A percentile compares a stretch with the other conserved stretches of the same genome.
Conservation (phyloP, 2,888 invertebrate genomes). For the Hyposoter dolosus region DNA sequence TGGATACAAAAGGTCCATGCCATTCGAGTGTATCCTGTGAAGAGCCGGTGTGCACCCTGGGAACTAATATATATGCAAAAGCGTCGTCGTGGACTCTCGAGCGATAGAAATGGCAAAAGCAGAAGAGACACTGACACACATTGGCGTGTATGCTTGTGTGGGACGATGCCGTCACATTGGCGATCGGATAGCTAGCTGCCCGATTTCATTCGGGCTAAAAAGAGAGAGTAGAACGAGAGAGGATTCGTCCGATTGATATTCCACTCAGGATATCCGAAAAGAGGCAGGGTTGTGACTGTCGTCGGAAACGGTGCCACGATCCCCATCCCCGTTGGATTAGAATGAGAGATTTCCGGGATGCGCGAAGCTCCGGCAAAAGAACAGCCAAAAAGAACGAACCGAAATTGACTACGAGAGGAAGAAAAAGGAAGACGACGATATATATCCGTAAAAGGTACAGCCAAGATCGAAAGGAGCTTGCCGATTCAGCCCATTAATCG, state of each 20-base stretch:
- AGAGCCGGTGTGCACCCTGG: constrained; percentile 58
- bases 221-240: constrained; percentile 49
- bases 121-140: constrained; percentile 30
- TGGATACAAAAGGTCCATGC: constrained; percentile 47
- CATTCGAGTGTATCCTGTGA: constrained; percentile 22
- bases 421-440: background rate
- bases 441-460: background rate
- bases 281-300: constrained; percentile 74
- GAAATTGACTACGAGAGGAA: background rate
- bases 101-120: constrained; percentile 44
- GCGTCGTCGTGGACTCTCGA: constrained; percentile 66
- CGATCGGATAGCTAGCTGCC: constrained; percentile 40
- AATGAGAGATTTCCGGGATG: constrained; percentile 71
- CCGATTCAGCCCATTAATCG: constrained; percentile 48
- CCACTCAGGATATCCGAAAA: constrained; percentile 79
- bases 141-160: constrained; percentile 29
- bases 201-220: constrained; percentile 69
- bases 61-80: constrained; percentile 80
- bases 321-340: constrained; percentile 72
- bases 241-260: constrained; percentile 80
- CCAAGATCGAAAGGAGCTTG: constrained; percentile 13
- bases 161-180: constrained; percentile 12
- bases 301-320: constrained; percentile 58
- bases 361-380: constrained; percentile 19
- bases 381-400: constrained; percentile 2